Percentiles rank a stretch among this genome's conserved stretches.
These are phyloP conservation scores for Crotalus horridus DNA, from an alignment of 2,113 vertebrate species.

Conservation along the genomic window DNA sequence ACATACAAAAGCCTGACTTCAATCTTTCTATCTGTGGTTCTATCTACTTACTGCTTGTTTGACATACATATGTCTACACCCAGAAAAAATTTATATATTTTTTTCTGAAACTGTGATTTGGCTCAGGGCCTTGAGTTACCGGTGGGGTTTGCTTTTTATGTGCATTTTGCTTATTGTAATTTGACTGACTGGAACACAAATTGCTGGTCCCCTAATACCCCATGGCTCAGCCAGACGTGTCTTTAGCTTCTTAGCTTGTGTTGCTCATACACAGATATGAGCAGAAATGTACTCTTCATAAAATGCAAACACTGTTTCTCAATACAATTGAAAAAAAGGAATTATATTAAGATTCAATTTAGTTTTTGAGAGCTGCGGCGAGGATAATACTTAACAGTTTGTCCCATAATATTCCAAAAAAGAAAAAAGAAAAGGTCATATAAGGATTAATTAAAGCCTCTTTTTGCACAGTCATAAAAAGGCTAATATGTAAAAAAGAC, in stretches of 20 bases:
- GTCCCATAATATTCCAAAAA: conserved; percentile 1
- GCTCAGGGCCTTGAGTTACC: background rate
- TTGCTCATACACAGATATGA: background rate
- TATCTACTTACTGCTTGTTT: background rate
- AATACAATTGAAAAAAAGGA: conserved; percentile 3
- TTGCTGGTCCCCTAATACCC: background rate
- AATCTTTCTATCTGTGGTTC: background rate
- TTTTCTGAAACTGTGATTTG: background rate
- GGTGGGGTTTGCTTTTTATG: background rate
- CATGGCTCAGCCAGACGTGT: background rate
- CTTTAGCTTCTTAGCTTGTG: background rate
- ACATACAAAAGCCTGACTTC: background rate
- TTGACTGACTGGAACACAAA: background rate
- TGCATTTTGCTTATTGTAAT: background rate
- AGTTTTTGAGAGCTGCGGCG: background rate
- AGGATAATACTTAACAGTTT: background rate
- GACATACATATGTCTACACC: background rate
- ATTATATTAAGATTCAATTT: conserved; percentile 13
- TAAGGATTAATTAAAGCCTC: conserved; percentile 8
- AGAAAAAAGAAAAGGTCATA: background rate
- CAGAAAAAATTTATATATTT: background rate
- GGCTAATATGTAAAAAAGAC: conserved; percentile 4
- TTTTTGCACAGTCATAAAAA: background rate
- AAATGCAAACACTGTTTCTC: background rate
- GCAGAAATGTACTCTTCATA: background rate